Evolutionary conservation across 2,113 vertebrate genomes (phyloP), one percentile per base, ranked within the genome.

Genomic region (Syrmaticus mikado): DNA sequence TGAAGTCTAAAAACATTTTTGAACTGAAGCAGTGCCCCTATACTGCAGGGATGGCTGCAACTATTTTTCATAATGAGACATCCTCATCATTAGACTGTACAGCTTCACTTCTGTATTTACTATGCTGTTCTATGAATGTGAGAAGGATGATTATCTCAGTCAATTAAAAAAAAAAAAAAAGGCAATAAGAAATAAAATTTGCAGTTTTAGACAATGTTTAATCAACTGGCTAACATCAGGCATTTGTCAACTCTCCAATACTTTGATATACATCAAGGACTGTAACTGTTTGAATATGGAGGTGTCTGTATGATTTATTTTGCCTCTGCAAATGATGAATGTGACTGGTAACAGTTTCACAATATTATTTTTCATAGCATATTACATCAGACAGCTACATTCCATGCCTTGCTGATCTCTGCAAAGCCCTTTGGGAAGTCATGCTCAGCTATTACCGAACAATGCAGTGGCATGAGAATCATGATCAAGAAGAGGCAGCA

Each of bases 391-490:
- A 99, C 97, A 99, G 99, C 97, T 99, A 99, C 97, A 99, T 99
- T 82, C 99, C 99, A 10, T 99, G 99, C 97, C 98, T 99, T 92
- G 98, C 98, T 14, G 99, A 99, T 93, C 98, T 99, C 38, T 99
- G 99, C 97, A 99, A 99, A 96, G 99, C 99, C 75, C 98, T 99
- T 55, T 99, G 99, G 99, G 99, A 99, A 94, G 99, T 99, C 82
- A 99, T 99, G 99, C 98, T 99, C 61, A 99, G 99, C 96, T 99
- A 99, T 95, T 98, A 99, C 91, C 97, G 98, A 50, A 99, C 99
- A 1, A 99, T 99, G 98, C 98, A 98, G 95, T 99, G 99, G 99
- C 99, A 99, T 7, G 99, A 99, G 73, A 98, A 98, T 90, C 98
- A 98, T 13, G 99, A 99, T 95, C 97, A 97, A 88, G 98, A 97